Base-by-base conservation (phyloP, 30 jellyfish, hydroid and myxozoan species). In the Sanderia malayensis region DNA sequence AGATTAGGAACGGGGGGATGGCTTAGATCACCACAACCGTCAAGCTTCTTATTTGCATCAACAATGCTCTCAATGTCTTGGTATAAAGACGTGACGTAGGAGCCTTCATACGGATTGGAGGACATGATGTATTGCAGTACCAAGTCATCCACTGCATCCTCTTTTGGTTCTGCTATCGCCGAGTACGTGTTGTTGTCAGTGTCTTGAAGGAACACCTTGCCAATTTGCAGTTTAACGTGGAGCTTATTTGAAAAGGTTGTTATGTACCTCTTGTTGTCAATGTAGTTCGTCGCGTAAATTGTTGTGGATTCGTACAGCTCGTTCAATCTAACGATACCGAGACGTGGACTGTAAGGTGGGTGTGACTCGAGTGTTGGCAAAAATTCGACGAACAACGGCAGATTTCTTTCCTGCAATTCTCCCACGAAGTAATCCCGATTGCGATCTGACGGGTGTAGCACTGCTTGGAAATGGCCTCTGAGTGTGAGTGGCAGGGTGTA, bases 231-330 rank as follows among this genome's bases (percentile, higher is more conserved):
- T 0, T 82, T 70, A 20, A 85, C 80, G 10, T 82, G 82, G 20
- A 85, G 30, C 0, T 58, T 86, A 49, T 81, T 79, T 22, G 95
- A 85, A 53, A 85, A 85, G 1, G 95, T 66, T 71, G 76, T 57
- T 23, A 87, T 47, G 18, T 63, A 37, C 46, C 85, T 68, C 3
- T 66, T 55, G 26, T 78, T 77, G 21, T 85, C 90, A 28, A 71
- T 69, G 37, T 76, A 67, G 30, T 46, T 47, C 10, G 95, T 85
- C 20, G 86, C 90, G 58, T 61, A 70, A 9, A 85, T 73, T 9
- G 81, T 46, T 46, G 69, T 70, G 27, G 58, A 1, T 21, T 37
- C 31, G 21, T 11, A n/a, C 29, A 66, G 65, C 44, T 53, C 34
- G 33, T 75, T 46, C 26, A 85, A 33, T 9, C 70, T 23, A 2